Evolutionary conservation across 2,888 invertebrate species (phyloP).

Genomic region (Phengaris alcon): DNA sequence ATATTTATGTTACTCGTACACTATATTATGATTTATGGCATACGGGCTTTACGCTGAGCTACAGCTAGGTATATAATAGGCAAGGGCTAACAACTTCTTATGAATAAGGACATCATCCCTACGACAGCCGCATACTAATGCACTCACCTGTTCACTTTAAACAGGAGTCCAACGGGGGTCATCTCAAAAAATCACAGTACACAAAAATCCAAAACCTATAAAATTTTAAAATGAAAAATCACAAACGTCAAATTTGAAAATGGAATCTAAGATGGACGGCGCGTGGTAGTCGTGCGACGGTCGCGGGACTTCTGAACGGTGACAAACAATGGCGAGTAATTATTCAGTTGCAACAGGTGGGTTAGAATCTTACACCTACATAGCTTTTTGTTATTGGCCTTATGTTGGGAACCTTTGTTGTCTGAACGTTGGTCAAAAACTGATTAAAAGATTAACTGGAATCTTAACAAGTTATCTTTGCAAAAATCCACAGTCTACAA

Average conservation of each 20-base stretch:
- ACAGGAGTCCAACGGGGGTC: constrained; percentile 81
- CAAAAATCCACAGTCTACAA: too few species aligned
- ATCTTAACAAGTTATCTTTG: neutral
- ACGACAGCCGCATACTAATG: constrained; percentile 41
- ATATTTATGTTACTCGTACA: neutral
- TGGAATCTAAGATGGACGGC: constrained; percentile 46
- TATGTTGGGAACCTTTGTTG: neutral
- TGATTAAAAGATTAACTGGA: constrained; percentile 11
- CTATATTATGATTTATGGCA: neutral
- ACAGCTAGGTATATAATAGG: neutral
- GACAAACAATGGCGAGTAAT: constrained; percentile 73
- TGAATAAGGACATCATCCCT: constrained; percentile 23
- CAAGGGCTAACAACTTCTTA: neutral
- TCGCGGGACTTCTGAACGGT: constrained; percentile 62
- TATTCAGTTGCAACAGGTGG: constrained; percentile 68
- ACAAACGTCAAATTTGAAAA: constrained; percentile 5
- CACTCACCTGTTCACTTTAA: constrained; percentile 80
- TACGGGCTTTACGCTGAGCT: neutral
- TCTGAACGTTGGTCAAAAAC: neutral
- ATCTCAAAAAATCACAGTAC: constrained; percentile 54
- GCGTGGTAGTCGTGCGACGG: constrained; percentile 61
- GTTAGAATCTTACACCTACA: constrained; percentile 31
- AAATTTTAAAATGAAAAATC: constrained; percentile 5
- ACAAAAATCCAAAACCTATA: constrained; percentile 40
- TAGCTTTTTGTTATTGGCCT: neutral